Conservation (phyloP, 1,140 invertebrate genomes). For the Telenomus remus region DNA sequence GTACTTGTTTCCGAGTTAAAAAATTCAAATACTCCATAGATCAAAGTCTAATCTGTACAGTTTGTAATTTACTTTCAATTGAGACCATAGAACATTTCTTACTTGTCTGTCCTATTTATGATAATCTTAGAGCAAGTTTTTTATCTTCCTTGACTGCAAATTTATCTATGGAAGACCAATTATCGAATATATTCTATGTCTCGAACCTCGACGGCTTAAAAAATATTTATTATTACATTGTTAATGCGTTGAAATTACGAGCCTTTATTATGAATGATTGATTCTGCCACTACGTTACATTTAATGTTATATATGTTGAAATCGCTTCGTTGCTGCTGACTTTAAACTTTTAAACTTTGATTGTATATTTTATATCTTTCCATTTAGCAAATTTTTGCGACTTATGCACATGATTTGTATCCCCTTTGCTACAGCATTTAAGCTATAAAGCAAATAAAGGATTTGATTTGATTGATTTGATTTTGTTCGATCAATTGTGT, state of each 20-base stretch:
- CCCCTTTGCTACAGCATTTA: too few species aligned
- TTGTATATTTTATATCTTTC: too few species aligned
- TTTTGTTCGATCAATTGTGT: too few species aligned
- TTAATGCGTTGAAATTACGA: background rate
- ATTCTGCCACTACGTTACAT: too few species aligned
- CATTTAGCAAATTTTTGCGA: too few species aligned
- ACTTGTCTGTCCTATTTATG: background rate
- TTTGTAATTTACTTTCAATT: background rate
- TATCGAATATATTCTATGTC: background rate
- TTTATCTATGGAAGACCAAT: too few species aligned
- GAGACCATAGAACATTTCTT: constrained; percentile 5
- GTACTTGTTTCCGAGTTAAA: constrained; percentile 1
- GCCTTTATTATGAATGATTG: background rate
- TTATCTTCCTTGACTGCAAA: background rate
- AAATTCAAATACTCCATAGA: background rate
- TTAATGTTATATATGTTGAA: too few species aligned
- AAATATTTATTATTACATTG: constrained; percentile 1
- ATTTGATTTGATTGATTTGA: too few species aligned
- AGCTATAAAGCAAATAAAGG: too few species aligned
- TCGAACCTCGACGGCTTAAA: background rate
- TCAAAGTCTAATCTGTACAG: background rate
- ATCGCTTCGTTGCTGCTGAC: too few species aligned
- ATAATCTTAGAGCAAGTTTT: background rate
- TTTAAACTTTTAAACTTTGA: too few species aligned
- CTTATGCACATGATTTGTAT: too few species aligned